Evolutionary conservation across 1,140 invertebrate species (phyloP), one percentile per base, ranked within the genome.

Genomic region (Pachypeltis micranthus): DNA sequence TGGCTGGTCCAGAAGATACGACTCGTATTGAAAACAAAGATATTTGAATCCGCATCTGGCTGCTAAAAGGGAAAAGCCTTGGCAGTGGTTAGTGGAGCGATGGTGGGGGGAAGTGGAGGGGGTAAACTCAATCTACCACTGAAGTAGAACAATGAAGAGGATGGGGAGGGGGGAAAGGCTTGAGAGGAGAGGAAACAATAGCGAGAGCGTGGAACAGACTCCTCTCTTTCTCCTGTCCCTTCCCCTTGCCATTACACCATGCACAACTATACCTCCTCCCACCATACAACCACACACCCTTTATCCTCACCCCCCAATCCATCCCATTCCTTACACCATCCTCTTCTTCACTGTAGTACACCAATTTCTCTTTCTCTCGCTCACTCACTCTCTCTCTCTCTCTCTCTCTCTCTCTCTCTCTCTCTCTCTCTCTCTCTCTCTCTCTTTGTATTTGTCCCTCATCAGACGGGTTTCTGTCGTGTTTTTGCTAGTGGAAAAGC

Each of bases 51-150:
- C 47, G 47, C 47, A 7, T 51, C 47, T 10, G 47, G 47, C 47
- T 51, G 23, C 47, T 10, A 51, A 21, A 51, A 21, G n/a, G n/a
- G 47, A 21, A 51, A 51, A 51, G 47, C 47, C 47, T 14, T 14
- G 47, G 47, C 4, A n/a, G 7, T 39, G 34, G 23, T n/a, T n/a
- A n/a, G n/a, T n/a, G n/a, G n/a, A n/a, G n/a, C n/a, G 21, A 21
- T 16, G 21, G 47, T 10, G 47, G 47, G 23, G 19, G 47, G 47
- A 14, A 21, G 19, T 21, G 47, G 23, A 21, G 47, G 47, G 47
- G 47, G 47, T 51, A 51, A 51, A 51, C 47, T 51, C 47, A 51
- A 51, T 51, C 47, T 51, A 51, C 47, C 47, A 51, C 47, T 51
- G 47, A 21, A 51, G 47, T 51, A 51, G 47, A 51, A 51, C 47